phyloP scores from a whole-genome alignment of 30 jellyfish, hydroid and myxozoan genomes.

The Sanderia malayensis region DNA sequence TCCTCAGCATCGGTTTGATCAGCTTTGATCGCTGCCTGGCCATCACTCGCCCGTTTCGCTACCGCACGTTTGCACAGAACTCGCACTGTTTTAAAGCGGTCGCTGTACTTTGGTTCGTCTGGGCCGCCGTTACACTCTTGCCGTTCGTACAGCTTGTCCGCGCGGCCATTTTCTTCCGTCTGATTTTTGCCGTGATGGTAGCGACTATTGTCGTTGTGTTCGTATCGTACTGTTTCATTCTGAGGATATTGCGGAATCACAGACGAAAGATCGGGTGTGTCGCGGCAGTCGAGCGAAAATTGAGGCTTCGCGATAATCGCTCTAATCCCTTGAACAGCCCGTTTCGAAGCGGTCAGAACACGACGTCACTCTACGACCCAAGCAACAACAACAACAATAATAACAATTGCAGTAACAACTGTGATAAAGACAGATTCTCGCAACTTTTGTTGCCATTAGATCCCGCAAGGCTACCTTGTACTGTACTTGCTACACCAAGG shows the following conservation, averaged over 20 bases:
- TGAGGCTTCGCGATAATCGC: background rate
- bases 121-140: conserved; percentile 16
- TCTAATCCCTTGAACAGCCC: background rate
- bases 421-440: background rate
- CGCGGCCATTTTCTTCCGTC: background rate
- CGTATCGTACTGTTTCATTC: conserved; percentile 9
- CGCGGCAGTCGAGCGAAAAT: background rate
- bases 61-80: conserved; percentile 34
- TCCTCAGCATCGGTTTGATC: conserved; percentile 49
- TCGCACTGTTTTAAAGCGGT: conserved; percentile 8
- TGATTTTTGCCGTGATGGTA: background rate
- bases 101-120: conserved; percentile 9
- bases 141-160: background rate
- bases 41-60: conserved; percentile 58
- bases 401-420: background rate
- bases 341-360: background rate
- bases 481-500: background rate
- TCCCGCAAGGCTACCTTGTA: background rate
- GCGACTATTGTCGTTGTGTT: background rate
- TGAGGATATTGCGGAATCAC: conserved; percentile 14
- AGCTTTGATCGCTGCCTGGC: conserved; percentile 83
- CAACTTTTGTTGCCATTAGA: background rate
- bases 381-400: no score
- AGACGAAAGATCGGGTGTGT: conserved; percentile 6
- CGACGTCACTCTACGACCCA: background rate